Conservation (phyloP, 92 coral and sea anemone genomes). For the Palythoa grandis region DNA sequence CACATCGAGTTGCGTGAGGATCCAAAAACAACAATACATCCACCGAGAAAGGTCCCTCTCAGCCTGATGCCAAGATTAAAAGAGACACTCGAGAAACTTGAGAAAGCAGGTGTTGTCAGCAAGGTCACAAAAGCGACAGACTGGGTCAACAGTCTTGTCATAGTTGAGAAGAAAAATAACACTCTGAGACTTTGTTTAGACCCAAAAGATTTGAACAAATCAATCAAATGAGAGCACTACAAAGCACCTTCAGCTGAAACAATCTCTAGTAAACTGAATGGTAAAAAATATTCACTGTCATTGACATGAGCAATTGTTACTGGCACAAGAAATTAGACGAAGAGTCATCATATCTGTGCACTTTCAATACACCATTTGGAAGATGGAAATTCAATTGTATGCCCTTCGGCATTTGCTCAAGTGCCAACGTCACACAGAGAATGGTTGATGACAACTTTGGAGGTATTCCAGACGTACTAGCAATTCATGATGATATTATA, state of each 20-base stretch:
- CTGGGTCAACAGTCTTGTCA: conserved; percentile 67
- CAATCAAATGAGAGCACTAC: conserved; percentile 41
- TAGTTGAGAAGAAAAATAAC: conserved; percentile 54
- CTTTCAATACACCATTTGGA: not conserved
- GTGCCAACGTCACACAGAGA: not conserved
- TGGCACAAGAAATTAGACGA: conserved; percentile 60
- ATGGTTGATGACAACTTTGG: not conserved
- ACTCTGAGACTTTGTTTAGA: conserved; percentile 62
- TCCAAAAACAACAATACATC: conserved; percentile 54
- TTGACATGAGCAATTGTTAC: conserved; percentile 55
- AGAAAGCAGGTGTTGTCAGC: conserved; percentile 45
- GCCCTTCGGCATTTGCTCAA: not conserved
- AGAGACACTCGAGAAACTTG: conserved; percentile 48
- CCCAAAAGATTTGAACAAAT: conserved; percentile 57
- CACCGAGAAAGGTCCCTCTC: conserved; percentile 55
- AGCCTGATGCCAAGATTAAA: conserved; percentile 39
- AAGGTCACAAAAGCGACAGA: conserved; percentile 59
- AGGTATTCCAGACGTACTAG: not conserved
- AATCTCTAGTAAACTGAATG: conserved; percentile 49
- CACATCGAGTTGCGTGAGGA: conserved; percentile 43
- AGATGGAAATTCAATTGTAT: not conserved
- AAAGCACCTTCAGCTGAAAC: conserved; percentile 55
- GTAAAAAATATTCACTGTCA: conserved; percentile 49
- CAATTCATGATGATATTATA: conserved; percentile 1
- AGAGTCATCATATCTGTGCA: not conserved